Conservation (phyloP, 2,888 invertebrate genomes). For the Tuberolachnus salignus region DNA sequence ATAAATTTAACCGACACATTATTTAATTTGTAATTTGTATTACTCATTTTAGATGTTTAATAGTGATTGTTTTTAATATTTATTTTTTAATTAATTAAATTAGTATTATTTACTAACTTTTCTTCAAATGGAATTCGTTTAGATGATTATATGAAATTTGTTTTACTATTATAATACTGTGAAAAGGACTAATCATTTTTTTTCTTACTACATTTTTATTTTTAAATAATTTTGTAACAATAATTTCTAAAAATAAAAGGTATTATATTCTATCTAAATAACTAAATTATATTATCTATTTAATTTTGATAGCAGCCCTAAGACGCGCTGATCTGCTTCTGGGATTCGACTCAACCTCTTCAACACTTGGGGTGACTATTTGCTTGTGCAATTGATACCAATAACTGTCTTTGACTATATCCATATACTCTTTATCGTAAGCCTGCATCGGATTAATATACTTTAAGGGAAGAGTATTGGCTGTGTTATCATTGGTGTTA, state of each 20-base stretch:
- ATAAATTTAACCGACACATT: too few species aligned
- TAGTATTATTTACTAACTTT: too few species aligned
- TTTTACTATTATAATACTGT: too few species aligned
- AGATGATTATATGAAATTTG: too few species aligned
- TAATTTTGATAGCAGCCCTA: conserved; percentile 78
- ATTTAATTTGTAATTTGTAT: too few species aligned
- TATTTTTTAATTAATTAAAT: too few species aligned
- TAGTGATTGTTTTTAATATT: too few species aligned
- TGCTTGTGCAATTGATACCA: conserved; percentile 85
- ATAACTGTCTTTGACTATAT: conserved; percentile 69
- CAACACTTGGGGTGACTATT: conserved; percentile 74
- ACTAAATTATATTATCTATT: conserved; percentile 29
- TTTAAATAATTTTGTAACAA: neutral
- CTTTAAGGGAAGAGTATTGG: conserved; percentile 75
- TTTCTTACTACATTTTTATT: too few species aligned
- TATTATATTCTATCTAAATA: neutral
- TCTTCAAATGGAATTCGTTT: too few species aligned
- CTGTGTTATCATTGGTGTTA: conserved; percentile 73
- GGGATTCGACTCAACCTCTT: conserved; percentile 80
- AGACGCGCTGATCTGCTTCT: conserved; percentile 88
- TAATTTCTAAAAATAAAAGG: neutral
- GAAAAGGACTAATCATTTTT: too few species aligned
- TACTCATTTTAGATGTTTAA: too few species aligned
- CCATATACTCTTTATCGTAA: conserved; percentile 66
- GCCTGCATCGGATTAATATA: conserved; percentile 69